Percentiles rank a stretch among this genome's conserved stretches.
These are phyloP conservation scores for Sylvilagus bachmani DNA, from an alignment of 2,113 vertebrate species.

Conservation along the genomic window DNA sequence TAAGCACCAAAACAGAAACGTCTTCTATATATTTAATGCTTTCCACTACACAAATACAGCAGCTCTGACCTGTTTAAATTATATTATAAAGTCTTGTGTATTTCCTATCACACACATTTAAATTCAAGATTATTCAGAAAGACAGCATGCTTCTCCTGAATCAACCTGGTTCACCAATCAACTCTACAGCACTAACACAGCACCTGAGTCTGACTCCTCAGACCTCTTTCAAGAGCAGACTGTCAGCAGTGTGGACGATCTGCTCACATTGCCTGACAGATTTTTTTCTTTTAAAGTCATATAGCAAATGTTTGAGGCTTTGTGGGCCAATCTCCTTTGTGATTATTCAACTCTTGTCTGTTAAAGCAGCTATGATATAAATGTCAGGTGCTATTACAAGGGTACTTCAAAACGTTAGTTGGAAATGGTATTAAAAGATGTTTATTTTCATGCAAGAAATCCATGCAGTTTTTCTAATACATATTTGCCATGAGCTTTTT, in stretches of 20 bases:
- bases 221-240: background rate
- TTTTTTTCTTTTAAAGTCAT: background rate
- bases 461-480: too few relatives aligned
- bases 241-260: background rate
- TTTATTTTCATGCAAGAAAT: too few relatives aligned
- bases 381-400: too few relatives aligned
- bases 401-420: too few relatives aligned
- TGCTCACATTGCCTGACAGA: too few relatives aligned
- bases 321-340: background rate
- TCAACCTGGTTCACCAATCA: background rate
- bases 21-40: background rate
- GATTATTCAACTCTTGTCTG: background rate
- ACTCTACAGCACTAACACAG: background rate
- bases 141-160: background rate
- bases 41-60: constrained; percentile 15
- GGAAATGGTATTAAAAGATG: too few relatives aligned
- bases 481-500: too few relatives aligned
- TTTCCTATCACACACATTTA: background rate
- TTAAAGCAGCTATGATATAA: background rate
- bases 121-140: background rate
- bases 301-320: background rate
- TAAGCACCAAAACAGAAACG: constrained; percentile 44
- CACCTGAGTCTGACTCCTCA: background rate
- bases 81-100: too few relatives aligned
- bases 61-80: background rate